Evolutionary conservation across 2,888 invertebrate genomes (phyloP).

Genomic region (Sipha maydis): DNA sequence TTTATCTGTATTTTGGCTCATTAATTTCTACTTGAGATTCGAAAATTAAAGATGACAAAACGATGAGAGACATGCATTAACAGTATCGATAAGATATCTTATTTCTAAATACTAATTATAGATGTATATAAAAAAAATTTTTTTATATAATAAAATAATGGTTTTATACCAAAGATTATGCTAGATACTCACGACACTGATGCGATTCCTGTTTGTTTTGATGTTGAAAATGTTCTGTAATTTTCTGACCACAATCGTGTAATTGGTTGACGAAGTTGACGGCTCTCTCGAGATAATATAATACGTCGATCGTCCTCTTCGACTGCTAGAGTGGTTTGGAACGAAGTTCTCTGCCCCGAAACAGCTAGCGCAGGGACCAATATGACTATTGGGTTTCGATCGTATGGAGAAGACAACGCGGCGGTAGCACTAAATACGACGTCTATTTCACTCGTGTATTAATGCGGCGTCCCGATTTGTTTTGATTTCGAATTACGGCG

Average conservation of each 20-base stretch:
- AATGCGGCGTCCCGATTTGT: too few relatives aligned
- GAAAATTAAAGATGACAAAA: neutral
- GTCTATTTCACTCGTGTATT: too few relatives aligned
- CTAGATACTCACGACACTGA: neutral
- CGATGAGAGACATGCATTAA: neutral
- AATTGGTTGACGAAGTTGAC: neutral
- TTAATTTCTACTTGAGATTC: neutral
- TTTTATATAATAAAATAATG: too few relatives aligned
- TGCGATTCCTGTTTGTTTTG: too few relatives aligned
- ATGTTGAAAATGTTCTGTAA: neutral
- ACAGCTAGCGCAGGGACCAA: conserved; percentile 8
- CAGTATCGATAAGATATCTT: neutral
- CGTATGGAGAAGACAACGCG: neutral
- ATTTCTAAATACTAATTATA: neutral
- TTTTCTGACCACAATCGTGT: neutral
- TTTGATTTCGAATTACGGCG: too few relatives aligned
- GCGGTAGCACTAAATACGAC: too few relatives aligned
- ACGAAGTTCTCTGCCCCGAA: neutral
- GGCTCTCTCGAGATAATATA: neutral
- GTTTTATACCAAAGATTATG: too few relatives aligned
- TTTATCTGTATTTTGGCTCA: neutral
- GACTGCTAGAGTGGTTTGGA: neutral
- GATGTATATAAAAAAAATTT: too few relatives aligned
- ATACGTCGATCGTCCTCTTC: conserved; percentile 10
- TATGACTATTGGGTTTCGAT: conserved; percentile 1